Base-by-base conservation (phyloP, 1,140 invertebrate species). In the Thaumetopoea pityocampa region DNA sequence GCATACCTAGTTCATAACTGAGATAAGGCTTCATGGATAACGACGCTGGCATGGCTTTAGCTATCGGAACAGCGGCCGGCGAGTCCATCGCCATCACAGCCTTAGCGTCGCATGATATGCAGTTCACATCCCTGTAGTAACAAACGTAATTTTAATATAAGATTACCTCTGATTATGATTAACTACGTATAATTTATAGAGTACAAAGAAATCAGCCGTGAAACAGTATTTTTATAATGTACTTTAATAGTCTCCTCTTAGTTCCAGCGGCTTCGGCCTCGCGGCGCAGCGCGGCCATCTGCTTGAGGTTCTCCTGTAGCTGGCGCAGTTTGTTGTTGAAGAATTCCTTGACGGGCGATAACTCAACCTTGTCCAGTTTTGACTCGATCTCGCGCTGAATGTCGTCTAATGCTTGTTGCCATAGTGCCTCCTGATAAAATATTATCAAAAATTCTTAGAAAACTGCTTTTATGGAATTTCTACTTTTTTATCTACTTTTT, bases 51-150 rank as follows among this genome's bases (percentile, higher is more conserved):
- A 88, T 43, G 0, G 82, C 51, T 16, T 69, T 74, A 20, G 76
- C 53, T 11, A 73, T 55, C 0, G 88, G 87, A 0, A 85, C 60
- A 4, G 76, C 51, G 3, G 87, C 76, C 0, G 70, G 51, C 2
- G 88, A 85, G n/a, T 91, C 82, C 46, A 84, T 89, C 5, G 82
- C 79, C 90, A 93, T 92, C 0, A 91, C 86, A 0, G 88, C 90
- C 10, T 91, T 86, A 8, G 90, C 90, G 48, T 93, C 90, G 53
- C 92, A 93, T 0, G 91, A 92, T 61, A 93, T 88, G 51, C 92
- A 93, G 29, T 91, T 90, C 1, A 92, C 81, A 33, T 92, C 89
- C 51, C 90, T 90, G 51, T 36, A 43, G 30, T 22, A 38, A 9
- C 0, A 9, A 40, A 6, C 10, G 33, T 22, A 10, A 20, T 36